phyloP scores from a whole-genome alignment of 2,113 vertebrate genomes.

The Dromiciops gliroides region DNA sequence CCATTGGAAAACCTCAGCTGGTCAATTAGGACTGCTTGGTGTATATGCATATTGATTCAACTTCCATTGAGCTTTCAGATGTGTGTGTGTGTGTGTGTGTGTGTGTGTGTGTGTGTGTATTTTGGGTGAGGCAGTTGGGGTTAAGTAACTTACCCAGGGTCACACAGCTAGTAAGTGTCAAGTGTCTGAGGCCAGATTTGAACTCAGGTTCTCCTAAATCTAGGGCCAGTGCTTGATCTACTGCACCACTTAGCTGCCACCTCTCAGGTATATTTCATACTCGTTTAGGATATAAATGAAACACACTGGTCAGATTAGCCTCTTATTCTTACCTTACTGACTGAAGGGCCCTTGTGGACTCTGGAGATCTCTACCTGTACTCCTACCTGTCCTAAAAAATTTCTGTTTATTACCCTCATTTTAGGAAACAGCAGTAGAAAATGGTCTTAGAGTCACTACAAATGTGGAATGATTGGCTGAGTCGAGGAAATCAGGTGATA shows the following conservation, averaged over 20 bases:
- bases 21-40: neutral
- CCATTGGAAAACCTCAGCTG: neutral
- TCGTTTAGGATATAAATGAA: neutral
- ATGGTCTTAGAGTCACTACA: neutral
- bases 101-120: no score
- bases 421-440: neutral
- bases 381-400: neutral
- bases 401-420: conserved; percentile 11
- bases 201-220: no score
- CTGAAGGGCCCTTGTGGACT: neutral
- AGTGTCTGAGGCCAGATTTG: no score
- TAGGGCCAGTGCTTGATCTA: no score
- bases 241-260: no score
- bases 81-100: no score
- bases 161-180: no score
- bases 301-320: neutral
- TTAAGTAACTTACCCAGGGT: no score
- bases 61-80: neutral
- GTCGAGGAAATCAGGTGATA: neutral
- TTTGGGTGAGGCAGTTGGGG: no score
- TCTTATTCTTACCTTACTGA: neutral
- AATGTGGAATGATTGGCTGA: neutral
- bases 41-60: neutral
- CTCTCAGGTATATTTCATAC: neutral
- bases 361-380: neutral